Percentiles rank a stretch among this genome's conserved stretches.
Evolutionary conservation across 2,888 invertebrate genomes (phyloP).

Genomic region (Encarsia formosa): DNA sequence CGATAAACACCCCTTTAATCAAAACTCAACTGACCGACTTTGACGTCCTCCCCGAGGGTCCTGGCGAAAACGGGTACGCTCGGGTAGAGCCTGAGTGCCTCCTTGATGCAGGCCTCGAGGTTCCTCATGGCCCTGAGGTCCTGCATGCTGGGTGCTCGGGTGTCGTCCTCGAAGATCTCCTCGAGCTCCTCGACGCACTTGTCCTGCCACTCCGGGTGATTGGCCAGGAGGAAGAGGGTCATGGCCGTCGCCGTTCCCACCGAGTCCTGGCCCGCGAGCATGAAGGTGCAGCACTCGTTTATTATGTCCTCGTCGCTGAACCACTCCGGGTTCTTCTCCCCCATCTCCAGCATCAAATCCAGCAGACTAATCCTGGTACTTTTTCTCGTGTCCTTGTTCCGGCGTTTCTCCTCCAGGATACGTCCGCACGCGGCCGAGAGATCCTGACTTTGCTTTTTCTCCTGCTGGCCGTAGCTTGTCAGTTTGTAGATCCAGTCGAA

Average conservation of each 20-base stretch:
- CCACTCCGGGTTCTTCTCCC: conserved; percentile 50
- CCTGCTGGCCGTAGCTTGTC: conserved; percentile 54
- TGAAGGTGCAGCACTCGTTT: conserved; percentile 61
- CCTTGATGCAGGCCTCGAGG: conserved; percentile 46
- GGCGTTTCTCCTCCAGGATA: conserved; percentile 36
- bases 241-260: conserved; percentile 59
- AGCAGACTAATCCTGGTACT: conserved; percentile 45
- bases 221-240: conserved; percentile 56
- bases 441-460: conserved; percentile 52
- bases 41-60: conserved; percentile 41
- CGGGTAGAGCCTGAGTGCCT: conserved; percentile 43
- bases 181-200: conserved; percentile 38
- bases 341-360: conserved; percentile 57
- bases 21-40: conserved; percentile 39
- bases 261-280: conserved; percentile 64
- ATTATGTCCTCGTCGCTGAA: conserved; percentile 59
- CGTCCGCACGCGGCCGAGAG: conserved; percentile 34
- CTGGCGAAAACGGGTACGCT: conserved; percentile 44
- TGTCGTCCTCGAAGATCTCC: conserved; percentile 32
- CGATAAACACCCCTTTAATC: too few species aligned
- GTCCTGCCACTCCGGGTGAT: conserved; percentile 53
- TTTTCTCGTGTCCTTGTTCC: not conserved
- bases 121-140: conserved; percentile 40
- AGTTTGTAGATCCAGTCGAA: conserved; percentile 56
- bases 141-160: conserved; percentile 31